Evolutionary conservation across 2,888 invertebrate genomes (phyloP), one percentile per base, ranked within the genome.

Genomic region (Portevinia maculata): DNA sequence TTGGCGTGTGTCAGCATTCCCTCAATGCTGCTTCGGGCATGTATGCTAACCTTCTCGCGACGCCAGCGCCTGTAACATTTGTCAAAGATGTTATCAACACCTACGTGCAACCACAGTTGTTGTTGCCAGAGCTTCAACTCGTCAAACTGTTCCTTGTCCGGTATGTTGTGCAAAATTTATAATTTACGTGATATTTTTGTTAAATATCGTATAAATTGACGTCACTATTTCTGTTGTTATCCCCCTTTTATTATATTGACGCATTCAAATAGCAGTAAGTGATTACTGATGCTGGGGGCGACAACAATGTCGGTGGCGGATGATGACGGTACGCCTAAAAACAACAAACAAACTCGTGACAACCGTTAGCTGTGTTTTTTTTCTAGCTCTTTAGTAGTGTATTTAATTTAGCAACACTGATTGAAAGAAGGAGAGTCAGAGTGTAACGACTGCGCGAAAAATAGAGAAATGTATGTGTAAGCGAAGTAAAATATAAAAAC

Each of bases 1-100:
- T 65, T 60, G 57, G 70, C 55, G 81, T 70, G 59, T 81, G 75
- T 81, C 81, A 81, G 75, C 70, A 75, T 69, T 64, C 64, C 46
- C 79, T 34, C 32, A 53, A 5, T 34, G 34, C 34, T 37, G 41
- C 67, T 53, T 21, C 24, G 3, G 2, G 24, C 24, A 2, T 69
- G 67, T 41, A 41, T 69, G 55, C 19, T 69, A 34, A 71, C 64
- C 28, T 57, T 57, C 37, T 32, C 34, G 34, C 46, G n/a, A 6
- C 50, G 24, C 28, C 52, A 39, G 50, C 30, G 50, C 44, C 24
- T 62, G 69, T 21, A 81, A 69, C 74, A 74, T 69, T 44, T 69
- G 79, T 60, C 50, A 34, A 70, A 70, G 55, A 59, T 81, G 64
- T 75, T 64, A 70, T 64, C 75, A 81, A 50, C 53, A 62, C 57